Evolutionary conservation across 2,113 vertebrate genomes (phyloP), one percentile per base, ranked within the genome.

Genomic region (Leptosomus discolor): DNA sequence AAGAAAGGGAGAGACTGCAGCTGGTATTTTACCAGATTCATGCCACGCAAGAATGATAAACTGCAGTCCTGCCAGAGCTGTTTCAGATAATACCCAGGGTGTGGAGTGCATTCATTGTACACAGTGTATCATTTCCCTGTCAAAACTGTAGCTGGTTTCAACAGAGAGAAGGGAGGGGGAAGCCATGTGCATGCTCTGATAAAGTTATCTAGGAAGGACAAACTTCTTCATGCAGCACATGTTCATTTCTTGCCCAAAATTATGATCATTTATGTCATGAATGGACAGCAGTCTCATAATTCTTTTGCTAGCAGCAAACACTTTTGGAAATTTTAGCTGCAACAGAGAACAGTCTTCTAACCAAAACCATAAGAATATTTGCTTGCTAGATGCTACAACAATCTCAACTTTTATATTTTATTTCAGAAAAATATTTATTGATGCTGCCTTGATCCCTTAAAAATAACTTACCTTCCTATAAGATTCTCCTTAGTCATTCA

Each of bases 161-260:
- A 37, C 64, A 68, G 60, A n/a, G n/a, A 16, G 21, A 74, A 80
- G 60, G 60, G 75, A 96, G 64, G 21, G 22, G 11, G 8, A 95
- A 94, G 69, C 80, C 89, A 85, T 91, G 60, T 96, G 93, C 69
- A 60, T 26, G 15, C 81, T 78, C 84, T 89, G 93, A 96, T 96
- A 95, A 89, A 96, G 68, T 60, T 94, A 96, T 92, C 91, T 91
- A 39, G 43, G 89, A 91, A 94, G 80, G 56, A 81, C 94, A 92
- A 92, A 81, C 34, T 84, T 89, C 87, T 81, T 87, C 51, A 56
- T 61, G 24, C 85, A 69, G 73, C 76, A 84, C 79, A 75, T 34
- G 56, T 54, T 91, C 56, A 85, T 32, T 91, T 87, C 43, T 87
- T 92, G 56, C 65, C 53, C 69, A 51, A 64, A 94, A 91, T 86